phyloP scores from a whole-genome alignment of 2,113 vertebrate species.

The Bolborhynchus lineola region DNA sequence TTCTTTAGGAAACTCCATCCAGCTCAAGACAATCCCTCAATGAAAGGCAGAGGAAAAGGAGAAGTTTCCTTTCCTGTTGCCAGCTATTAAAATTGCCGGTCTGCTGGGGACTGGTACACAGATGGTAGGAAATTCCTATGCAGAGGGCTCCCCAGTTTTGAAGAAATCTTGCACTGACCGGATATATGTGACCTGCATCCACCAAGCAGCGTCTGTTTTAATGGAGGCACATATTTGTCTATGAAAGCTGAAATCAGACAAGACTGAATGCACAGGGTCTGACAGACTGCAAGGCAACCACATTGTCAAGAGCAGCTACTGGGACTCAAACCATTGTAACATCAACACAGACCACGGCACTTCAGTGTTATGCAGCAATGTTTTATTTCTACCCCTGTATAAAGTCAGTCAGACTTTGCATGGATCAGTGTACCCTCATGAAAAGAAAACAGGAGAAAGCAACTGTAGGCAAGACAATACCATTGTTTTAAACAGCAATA shows the following conservation, averaged over 20 bases:
- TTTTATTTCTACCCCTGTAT: no score
- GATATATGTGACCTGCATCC: background rate
- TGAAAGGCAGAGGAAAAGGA: background rate
- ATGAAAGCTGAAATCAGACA: background rate
- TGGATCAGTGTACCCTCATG: no score
- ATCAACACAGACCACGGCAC: no score
- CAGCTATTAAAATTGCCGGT: background rate
- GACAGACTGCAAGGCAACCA: background rate
- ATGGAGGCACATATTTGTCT: background rate
- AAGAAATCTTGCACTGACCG: background rate
- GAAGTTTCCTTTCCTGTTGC: background rate
- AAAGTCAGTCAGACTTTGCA: no score
- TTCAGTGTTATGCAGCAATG: no score
- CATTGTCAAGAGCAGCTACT: background rate
- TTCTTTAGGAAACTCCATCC: slow-evolving; percentile 8
- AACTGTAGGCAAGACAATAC: no score
- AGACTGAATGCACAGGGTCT: background rate
- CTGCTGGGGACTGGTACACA: background rate
- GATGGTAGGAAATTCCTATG: background rate
- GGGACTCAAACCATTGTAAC: background rate
- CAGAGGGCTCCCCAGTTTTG: background rate
- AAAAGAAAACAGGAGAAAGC: no score
- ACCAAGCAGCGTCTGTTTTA: background rate
- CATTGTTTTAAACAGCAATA: no score
- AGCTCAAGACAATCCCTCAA: background rate